A percentile compares a stretch with the other conserved stretches of the same genome.
Conservation (phyloP, 2,113 vertebrate species). For the Centropristis striata region DNA sequence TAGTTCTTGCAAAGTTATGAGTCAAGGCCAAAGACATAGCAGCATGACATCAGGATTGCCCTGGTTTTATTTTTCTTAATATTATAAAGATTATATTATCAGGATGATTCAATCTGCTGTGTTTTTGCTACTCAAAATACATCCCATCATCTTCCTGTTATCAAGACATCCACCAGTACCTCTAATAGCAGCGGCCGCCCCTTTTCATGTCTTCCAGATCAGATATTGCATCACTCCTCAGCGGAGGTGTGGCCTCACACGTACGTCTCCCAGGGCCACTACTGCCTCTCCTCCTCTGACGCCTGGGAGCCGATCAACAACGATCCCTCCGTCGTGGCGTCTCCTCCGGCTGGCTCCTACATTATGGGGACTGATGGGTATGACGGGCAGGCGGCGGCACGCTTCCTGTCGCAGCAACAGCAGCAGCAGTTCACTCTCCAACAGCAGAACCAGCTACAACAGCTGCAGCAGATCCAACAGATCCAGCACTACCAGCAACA, state of each 20-base stretch:
- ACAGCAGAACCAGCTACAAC: conserved; percentile 85
- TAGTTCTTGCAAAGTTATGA: not conserved
- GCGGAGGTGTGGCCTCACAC: conserved; percentile 97
- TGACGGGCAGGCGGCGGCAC: conserved; percentile 78
- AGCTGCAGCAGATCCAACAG: conserved; percentile 87
- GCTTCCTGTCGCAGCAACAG: conserved; percentile 84
- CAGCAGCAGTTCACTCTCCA: conserved; percentile 83
- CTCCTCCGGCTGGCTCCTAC: conserved; percentile 92
- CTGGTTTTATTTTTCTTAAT: not conserved
- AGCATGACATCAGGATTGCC: not conserved
- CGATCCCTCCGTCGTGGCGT: conserved; percentile 93
- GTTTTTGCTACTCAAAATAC: not conserved
- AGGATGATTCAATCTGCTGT: not conserved
- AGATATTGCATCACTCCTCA: conserved; percentile 91
- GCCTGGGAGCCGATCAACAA: conserved; percentile 95
- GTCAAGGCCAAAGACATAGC: not conserved
- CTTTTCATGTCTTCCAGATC: conserved; percentile 79
- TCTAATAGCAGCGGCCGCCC: conserved; percentile 16
- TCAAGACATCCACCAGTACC: not conserved
- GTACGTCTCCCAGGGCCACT: conserved; percentile 98
- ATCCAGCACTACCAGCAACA: conserved; percentile 89
- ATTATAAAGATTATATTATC: not conserved
- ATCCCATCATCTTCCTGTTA: not conserved
- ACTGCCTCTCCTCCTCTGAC: conserved; percentile 96
- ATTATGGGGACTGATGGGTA: conserved; percentile 82